A percentile compares a stretch with the other conserved stretches of the same genome.
These are phyloP conservation scores for Pelodiscus sinensis DNA, from an alignment of 2,113 vertebrate species.

Conservation along the genomic window DNA sequence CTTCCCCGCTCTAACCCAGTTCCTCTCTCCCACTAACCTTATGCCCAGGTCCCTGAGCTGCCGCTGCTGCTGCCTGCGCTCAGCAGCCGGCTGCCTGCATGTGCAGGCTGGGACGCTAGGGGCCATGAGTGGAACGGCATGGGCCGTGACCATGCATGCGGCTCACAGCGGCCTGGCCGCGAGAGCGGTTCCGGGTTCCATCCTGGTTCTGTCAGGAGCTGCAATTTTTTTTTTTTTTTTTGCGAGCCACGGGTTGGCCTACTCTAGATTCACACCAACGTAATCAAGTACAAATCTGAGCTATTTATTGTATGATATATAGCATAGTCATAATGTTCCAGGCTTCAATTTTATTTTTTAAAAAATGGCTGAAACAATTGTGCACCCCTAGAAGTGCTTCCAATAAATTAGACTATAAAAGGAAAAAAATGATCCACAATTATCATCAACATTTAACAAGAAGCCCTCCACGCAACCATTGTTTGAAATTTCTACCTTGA, in stretches of 20 bases:
- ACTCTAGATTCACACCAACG: background rate
- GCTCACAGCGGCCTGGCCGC: no score
- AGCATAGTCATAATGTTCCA: background rate
- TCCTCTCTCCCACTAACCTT: no score
- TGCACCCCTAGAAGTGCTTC: background rate
- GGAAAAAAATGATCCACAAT: background rate
- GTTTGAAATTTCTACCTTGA: constrained; percentile 73
- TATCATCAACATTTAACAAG: background rate
- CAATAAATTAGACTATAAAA: background rate
- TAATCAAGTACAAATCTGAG: background rate
- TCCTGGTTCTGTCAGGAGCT: no score
- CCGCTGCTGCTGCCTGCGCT: no score
- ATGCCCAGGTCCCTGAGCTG: no score
- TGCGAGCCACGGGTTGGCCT: background rate
- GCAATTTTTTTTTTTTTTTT: no score
- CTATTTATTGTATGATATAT: background rate
- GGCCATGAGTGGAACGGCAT: no score
- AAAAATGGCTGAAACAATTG: background rate
- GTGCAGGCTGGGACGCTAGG: no score
- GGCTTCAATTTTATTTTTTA: background rate
- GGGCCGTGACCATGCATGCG: no score
- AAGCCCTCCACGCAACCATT: background rate
- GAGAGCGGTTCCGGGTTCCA: no score
- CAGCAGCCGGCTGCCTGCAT: no score
- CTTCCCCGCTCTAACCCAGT: no score